phyloP scores from a whole-genome alignment of 2,797 vertebrate species.

The Cottoperca gobio region DNA sequence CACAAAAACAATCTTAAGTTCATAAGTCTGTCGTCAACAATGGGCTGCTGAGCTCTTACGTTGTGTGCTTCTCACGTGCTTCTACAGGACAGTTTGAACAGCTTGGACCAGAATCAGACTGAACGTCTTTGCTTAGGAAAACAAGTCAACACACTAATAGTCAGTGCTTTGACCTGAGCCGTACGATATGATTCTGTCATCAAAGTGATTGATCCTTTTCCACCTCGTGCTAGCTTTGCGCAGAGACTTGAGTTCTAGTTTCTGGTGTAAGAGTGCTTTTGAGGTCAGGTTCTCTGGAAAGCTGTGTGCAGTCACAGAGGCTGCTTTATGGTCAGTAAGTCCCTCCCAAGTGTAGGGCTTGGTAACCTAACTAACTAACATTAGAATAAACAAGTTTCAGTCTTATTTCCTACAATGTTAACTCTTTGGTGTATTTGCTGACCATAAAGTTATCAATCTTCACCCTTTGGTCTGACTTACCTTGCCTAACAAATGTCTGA shows the following conservation, averaged over 20 bases:
- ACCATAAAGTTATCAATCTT: not conserved
- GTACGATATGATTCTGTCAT: not conserved
- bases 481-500: conserved; percentile 98
- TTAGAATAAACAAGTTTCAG: not conserved
- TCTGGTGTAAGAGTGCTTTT: not conserved
- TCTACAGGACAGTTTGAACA: no score
- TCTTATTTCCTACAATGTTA: not conserved
- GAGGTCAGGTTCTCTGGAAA: not conserved
- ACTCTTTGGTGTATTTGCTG: not conserved
- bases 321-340: no score
- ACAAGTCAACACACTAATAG: not conserved
- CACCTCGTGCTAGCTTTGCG: not conserved
- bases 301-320: not conserved
- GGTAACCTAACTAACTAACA: no score
- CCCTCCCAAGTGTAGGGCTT: no score
- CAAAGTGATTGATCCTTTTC: not conserved
- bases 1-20: conserved; percentile 1
- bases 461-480: conserved; percentile 66
- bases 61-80: no score
- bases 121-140: not conserved
- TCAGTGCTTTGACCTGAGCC: not conserved
- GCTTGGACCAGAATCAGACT: not conserved
- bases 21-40: not conserved
- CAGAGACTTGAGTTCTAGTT: not conserved
- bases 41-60: not conserved